Conservation (phyloP, 2,797 vertebrate genomes). For the Etheostoma perlongum region DNA sequence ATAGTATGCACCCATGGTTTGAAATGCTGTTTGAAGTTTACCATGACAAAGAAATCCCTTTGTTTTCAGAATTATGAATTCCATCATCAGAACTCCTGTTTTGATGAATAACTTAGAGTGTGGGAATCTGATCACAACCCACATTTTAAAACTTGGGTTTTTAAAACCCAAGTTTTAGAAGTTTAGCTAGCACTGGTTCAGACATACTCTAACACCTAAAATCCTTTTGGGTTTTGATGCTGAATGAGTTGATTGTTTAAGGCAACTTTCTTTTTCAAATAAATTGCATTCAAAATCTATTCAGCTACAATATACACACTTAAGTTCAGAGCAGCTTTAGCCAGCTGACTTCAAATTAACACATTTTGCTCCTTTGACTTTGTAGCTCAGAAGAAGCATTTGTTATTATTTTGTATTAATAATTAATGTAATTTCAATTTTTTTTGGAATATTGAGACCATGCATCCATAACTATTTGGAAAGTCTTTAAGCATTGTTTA, state of each 20-base stretch:
- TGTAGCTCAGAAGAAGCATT: conserved; percentile 49
- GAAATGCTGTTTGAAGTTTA: conserved; percentile 74
- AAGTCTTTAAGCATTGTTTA: conserved; percentile 16
- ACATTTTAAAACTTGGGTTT: neutral
- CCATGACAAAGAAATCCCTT: conserved; percentile 63
- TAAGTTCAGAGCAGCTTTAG: conserved; percentile 40
- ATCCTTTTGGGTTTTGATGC: conserved; percentile 14
- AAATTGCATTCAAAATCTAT: conserved; percentile 42
- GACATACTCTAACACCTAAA: neutral
- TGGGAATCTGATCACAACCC: conserved; percentile 41
- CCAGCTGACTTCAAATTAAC: conserved; percentile 51
- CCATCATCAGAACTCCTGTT: conserved; percentile 55
- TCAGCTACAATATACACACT: conserved; percentile 43
- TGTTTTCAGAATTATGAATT: conserved; percentile 62
- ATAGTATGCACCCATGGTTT: conserved; percentile 54
- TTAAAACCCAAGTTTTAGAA: conserved; percentile 10
- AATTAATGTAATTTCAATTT: conserved; percentile 49
- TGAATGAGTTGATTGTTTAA: conserved; percentile 2
- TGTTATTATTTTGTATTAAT: conserved; percentile 28
- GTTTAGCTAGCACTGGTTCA: conserved; percentile 23
- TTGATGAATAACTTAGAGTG: conserved; percentile 63
- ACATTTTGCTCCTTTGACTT: conserved; percentile 51
- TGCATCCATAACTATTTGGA: conserved; percentile 30
- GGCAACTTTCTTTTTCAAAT: conserved; percentile 33
- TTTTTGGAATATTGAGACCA: conserved; percentile 25